Percentiles rank a stretch among this genome's conserved stretches.
Evolutionary conservation across 2,797 vertebrate species (phyloP).

Genomic region (Limnodromus scolopaceus): DNA sequence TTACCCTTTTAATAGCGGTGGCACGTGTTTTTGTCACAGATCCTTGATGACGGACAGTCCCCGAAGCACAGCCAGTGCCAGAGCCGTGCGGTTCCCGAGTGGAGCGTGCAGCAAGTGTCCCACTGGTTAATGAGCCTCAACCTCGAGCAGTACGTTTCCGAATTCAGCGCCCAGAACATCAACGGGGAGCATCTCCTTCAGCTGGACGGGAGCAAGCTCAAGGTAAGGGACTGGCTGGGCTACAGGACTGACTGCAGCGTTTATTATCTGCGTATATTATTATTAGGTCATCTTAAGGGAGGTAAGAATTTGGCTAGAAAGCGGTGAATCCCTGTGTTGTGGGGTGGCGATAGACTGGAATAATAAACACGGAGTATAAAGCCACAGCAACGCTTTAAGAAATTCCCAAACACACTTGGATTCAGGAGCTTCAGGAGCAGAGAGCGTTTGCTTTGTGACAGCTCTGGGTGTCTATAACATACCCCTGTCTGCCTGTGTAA

Average conservation of each 20-base stretch:
- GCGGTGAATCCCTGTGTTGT: not conserved
- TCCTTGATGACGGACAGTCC: slow-evolving; percentile 89
- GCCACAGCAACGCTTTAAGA: not conserved
- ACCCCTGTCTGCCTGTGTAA: not conserved
- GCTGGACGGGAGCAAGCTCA: slow-evolving; percentile 89
- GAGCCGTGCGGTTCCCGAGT: slow-evolving; percentile 86
- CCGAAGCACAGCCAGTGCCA: slow-evolving; percentile 87
- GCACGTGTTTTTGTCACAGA: slow-evolving; percentile 77
- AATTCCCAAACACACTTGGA: not conserved
- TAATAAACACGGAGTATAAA: not conserved
- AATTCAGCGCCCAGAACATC: slow-evolving; percentile 93
- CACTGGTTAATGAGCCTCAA: slow-evolving; percentile 91
- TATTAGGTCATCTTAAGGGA: not conserved
- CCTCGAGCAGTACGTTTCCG: slow-evolving; percentile 90
- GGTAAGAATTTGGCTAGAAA: not conserved
- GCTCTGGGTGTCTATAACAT: not conserved
- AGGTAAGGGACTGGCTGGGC: slow-evolving; percentile 79
- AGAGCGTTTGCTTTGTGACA: not conserved
- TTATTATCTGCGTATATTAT: not conserved
- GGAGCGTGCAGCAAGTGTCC: slow-evolving; percentile 93
- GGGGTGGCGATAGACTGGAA: not conserved
- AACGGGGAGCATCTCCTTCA: slow-evolving; percentile 91
- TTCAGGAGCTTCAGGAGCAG: not conserved
- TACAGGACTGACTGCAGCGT: not conserved
- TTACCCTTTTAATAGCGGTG: not conserved